Base-by-base conservation (phyloP, 2,888 invertebrate species). In the Elysia crispata region DNA sequence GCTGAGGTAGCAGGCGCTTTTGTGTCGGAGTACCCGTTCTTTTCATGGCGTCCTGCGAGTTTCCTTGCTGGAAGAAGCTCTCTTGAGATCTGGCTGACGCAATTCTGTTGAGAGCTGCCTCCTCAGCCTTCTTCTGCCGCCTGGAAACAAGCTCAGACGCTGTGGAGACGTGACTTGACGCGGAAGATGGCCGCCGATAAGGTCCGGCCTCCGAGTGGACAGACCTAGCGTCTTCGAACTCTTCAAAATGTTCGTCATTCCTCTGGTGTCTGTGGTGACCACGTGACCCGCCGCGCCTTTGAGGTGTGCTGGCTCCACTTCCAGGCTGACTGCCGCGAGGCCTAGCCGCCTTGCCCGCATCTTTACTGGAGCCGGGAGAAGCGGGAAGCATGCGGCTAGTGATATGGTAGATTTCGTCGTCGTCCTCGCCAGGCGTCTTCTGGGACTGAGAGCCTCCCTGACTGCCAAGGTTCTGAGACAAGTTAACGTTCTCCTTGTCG, bases 1-100 rank as follows among this genome's bases (percentile, higher is more conserved):
- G 88, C 80, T 87, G 86, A 30, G 88, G 88, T 18, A 88, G 84
- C 41, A 89, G 82, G 30, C 88, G 83, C 77, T 89, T 89, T 11
- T 73, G 74, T 33, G 66, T 74, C 1, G 66, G 18, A 5, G 66
- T 20, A 1, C 23, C 66, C 25, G 23, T 23, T 54, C 60, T 3
- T 6, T 23, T 23, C n/a, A 23, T 23, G 20, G 60, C 20, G 23
- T 20, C 60, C 3, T 86, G 85, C 76, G 83, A 85, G 75, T 30
- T 31, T 67, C 79, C 81, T 30, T 84, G 84, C n/a, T 85, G 83
- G 75, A 87, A 89, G 79, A 88, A 87, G 67, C 87, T 88, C 77
- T 88, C 87, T 82, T 89, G 86, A 23, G 89, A 88, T 41, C 79
- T 84, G 30, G 87, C 86, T 81, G 87, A 88, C 31, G 86, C 70